Percentiles rank a stretch among this genome's conserved stretches.
Conservation (phyloP, 2,797 vertebrate genomes). For the Gymnothorax reevesii region DNA sequence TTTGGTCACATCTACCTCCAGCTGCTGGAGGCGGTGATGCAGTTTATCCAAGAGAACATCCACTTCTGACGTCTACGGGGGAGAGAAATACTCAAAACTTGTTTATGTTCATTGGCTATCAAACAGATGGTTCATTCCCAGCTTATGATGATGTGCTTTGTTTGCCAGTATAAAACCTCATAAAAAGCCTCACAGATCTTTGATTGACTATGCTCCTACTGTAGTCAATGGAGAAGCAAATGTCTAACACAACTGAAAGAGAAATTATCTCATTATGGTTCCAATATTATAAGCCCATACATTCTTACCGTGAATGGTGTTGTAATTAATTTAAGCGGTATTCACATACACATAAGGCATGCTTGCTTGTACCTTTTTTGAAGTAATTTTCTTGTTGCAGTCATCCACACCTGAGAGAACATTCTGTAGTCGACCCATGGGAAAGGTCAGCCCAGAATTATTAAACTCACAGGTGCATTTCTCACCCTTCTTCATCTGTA, state of each 20-base stretch:
- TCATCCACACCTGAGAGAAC: not conserved
- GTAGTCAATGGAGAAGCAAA: not conserved
- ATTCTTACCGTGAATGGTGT: not conserved
- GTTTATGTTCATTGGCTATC: not conserved
- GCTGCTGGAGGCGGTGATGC: conserved; percentile 58
- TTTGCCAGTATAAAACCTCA: not conserved
- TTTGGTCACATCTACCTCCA: conserved; percentile 50
- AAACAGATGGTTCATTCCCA: not conserved
- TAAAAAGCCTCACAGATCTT: not conserved
- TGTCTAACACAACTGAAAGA: not conserved
- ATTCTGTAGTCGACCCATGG: not conserved
- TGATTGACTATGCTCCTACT: not conserved
- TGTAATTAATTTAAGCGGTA: not conserved
- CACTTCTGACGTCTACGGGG: conserved; percentile 3
- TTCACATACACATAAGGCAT: not conserved
- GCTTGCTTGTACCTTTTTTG: not conserved
- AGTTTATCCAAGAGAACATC: conserved; percentile 37
- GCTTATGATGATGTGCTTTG: not conserved
- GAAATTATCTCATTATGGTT: not conserved
- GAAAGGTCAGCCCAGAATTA: conserved; percentile 5
- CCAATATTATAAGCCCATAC: not conserved
- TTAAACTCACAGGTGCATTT: not conserved
- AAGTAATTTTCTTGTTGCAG: not conserved
- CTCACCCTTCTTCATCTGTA: not conserved
- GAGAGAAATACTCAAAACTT: not conserved